A percentile compares a stretch with the other conserved stretches of the same genome.
Conservation (phyloP, 2,113 vertebrate genomes). For the Chloropsis hardwickii region DNA sequence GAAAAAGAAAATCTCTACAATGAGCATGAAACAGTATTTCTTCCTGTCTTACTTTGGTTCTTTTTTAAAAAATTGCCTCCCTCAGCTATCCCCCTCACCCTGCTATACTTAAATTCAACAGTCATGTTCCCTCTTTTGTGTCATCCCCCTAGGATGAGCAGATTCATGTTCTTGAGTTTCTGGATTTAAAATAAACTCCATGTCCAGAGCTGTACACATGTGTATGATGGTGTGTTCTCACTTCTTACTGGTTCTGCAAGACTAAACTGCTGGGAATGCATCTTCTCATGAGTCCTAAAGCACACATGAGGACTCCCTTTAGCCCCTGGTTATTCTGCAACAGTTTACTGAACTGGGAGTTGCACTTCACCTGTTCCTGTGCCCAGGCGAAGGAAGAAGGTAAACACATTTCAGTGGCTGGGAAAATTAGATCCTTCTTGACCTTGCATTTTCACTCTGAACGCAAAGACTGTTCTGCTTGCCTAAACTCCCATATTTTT, state of each 20-base stretch:
- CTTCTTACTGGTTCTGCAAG: neutral
- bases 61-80: neutral
- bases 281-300: neutral
- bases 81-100: neutral
- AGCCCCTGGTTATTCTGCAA: neutral
- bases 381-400: neutral
- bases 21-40: neutral
- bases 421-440: conserved; percentile 17
- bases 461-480: neutral
- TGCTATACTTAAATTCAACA: neutral
- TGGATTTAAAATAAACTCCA: neutral
- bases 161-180: neutral
- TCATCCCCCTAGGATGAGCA: neutral
- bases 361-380: neutral
- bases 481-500: conserved; percentile 5
- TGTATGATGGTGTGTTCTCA: neutral
- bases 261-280: neutral
- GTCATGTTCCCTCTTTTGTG: neutral
- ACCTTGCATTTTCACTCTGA: neutral
- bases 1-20: neutral
- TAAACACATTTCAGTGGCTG: neutral
- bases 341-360: neutral
- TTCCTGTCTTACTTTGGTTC: neutral
- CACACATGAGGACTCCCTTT: neutral
- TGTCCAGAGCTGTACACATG: neutral